Percentiles rank a stretch among this genome's conserved stretches.
phyloP scores from a whole-genome alignment of 1,140 invertebrate species.

The Diabrotica virgifera region DNA sequence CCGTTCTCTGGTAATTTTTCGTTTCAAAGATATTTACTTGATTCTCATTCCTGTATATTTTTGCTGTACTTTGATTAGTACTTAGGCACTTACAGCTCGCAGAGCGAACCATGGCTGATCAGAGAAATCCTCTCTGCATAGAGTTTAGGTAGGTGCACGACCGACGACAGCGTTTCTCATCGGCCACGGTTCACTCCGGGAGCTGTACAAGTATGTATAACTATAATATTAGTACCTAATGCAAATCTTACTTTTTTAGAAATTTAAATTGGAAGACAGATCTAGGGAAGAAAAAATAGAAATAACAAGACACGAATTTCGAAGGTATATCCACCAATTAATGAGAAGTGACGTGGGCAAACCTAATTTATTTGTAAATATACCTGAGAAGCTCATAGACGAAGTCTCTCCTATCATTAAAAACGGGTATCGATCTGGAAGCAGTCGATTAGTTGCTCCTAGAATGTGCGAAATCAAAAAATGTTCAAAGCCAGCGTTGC shows the following conservation, averaged over 20 bases:
- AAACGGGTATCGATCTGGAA: constrained; percentile 17
- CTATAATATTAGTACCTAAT: no score
- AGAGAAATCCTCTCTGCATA: no score
- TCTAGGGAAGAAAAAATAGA: constrained; percentile 46
- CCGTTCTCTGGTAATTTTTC: no score
- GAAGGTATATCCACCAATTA: constrained; percentile 43
- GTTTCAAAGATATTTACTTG: no score
- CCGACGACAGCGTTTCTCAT: no score
- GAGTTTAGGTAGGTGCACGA: no score
- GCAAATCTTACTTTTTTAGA: constrained; percentile 30
- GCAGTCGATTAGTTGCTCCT: constrained; percentile 33
- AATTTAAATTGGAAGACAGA: constrained; percentile 46
- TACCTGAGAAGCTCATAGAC: constrained; percentile 8
- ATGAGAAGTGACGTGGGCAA: constrained; percentile 42
- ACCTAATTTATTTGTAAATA: constrained; percentile 30
- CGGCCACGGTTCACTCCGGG: no score
- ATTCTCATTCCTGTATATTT: no score
- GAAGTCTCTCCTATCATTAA: neutral
- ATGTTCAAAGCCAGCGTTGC: constrained; percentile 67
- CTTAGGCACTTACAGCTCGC: no score
- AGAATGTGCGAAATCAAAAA: constrained; percentile 38
- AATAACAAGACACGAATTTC: constrained; percentile 46
- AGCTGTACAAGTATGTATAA: no score
- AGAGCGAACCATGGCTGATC: no score
- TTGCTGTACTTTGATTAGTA: no score